Evolutionary conservation across 1,140 invertebrate species (phyloP).

Genomic region (Neodiprion fabricii): DNA sequence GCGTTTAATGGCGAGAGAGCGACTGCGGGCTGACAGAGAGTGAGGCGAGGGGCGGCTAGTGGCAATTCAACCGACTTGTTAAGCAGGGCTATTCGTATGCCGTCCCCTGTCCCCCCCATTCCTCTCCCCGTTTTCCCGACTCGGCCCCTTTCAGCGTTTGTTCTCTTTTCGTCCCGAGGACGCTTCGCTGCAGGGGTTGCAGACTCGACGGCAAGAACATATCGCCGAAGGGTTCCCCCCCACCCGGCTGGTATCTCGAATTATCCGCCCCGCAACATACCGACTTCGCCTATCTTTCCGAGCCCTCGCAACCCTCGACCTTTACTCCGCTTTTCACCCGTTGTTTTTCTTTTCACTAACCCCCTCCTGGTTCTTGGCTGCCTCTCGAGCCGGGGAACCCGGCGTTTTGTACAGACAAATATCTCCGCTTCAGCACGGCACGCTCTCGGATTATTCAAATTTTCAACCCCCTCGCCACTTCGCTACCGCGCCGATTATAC

Average conservation of each 20-base stretch:
- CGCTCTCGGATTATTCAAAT: background rate
- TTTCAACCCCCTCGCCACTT: background rate
- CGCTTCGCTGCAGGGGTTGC: background rate
- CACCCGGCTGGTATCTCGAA: too few species aligned
- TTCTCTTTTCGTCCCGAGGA: background rate
- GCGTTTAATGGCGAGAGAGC: background rate
- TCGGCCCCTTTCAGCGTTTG: background rate
- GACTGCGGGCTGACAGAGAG: background rate
- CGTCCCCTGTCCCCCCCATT: background rate
- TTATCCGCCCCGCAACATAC: background rate
- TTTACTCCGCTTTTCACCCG: background rate
- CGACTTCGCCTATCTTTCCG: background rate
- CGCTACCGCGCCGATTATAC: too few species aligned
- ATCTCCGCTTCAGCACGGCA: background rate
- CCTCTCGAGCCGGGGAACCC: too few species aligned
- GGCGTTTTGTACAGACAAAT: background rate
- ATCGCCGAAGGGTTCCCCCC: too few species aligned
- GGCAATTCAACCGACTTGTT: conserved; percentile 21
- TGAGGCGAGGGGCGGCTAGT: conserved; percentile 3
- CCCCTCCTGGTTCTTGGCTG: too few species aligned
- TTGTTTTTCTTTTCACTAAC: background rate
- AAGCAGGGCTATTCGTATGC: conserved; percentile 23
- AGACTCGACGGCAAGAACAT: too few species aligned
- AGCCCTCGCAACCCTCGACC: background rate
- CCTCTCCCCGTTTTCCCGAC: background rate